These are phyloP conservation scores for Sandelia bainsii DNA, from an alignment of 2,797 vertebrate genomes.

Conservation along the genomic window DNA sequence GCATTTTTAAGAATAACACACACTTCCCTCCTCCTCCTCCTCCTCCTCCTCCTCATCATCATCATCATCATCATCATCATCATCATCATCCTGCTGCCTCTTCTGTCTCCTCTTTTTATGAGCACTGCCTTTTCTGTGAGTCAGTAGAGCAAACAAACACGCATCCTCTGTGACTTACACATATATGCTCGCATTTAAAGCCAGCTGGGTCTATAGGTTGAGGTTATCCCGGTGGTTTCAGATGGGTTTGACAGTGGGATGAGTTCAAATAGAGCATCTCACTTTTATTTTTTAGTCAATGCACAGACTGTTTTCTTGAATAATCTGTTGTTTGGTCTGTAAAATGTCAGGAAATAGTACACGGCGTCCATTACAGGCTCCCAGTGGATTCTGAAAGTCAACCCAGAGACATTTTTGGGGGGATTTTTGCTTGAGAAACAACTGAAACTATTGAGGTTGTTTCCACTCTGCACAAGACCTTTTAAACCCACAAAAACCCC, in stretches of 20 bases:
- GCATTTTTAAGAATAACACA: neutral
- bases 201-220: neutral
- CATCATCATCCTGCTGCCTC: slow-evolving; percentile 31
- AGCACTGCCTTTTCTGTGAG: slow-evolving; percentile 5
- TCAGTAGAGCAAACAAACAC: slow-evolving; percentile 8
- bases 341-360: neutral
- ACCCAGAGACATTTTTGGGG: no score
- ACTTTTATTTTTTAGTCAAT: neutral
- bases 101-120: slow-evolving; percentile 18
- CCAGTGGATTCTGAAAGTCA: neutral
- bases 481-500: neutral
- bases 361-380: neutral
- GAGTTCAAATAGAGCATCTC: slow-evolving; percentile 2
- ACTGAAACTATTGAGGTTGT: neutral
- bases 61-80: slow-evolving; percentile 21
- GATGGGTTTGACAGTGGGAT: slow-evolving; percentile 3
- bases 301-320: neutral
- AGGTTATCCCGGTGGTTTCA: neutral
- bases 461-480: neutral
- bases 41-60: no score
- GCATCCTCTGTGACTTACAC: neutral
- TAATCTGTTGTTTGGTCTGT: neutral
- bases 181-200: neutral
- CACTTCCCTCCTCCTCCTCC: slow-evolving; percentile 28
- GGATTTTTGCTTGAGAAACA: neutral